Evolutionary conservation across 2,797 vertebrate species (phyloP).

Genomic region (Aulostomus chinensis): DNA sequence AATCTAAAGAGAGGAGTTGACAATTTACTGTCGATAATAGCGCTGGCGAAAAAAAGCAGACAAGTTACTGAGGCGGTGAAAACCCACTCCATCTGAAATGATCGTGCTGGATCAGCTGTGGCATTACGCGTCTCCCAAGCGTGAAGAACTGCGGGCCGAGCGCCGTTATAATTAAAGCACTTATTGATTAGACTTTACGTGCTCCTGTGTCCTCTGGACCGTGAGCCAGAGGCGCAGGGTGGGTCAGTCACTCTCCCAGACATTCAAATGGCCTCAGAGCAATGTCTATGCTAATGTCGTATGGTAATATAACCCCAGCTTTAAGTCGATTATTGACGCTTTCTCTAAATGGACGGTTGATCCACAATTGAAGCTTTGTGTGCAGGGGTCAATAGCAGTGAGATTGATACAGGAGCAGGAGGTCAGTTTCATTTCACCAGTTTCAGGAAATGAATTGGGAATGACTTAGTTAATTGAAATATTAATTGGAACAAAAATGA

Average conservation of each 20-base stretch:
- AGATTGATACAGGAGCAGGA: constrained; percentile 54
- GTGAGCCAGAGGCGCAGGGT: constrained; percentile 50
- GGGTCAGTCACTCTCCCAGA: constrained; percentile 57
- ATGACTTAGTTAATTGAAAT: constrained; percentile 68
- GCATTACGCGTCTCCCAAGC: constrained; percentile 68
- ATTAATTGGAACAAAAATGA: constrained; percentile 73
- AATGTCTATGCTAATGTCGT: constrained; percentile 73
- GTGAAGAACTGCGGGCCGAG: constrained; percentile 64
- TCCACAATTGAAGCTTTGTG: constrained; percentile 65
- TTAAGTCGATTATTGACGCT: constrained; percentile 74
- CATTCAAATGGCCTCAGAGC: constrained; percentile 57
- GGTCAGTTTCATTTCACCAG: constrained; percentile 67
- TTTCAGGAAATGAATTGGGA: constrained; percentile 62
- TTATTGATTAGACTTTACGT: constrained; percentile 76
- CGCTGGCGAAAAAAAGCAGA: constrained; percentile 47
- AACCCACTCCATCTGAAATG: constrained; percentile 67
- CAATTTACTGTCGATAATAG: constrained; percentile 70
- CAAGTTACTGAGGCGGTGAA: constrained; percentile 69
- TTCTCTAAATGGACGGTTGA: constrained; percentile 72
- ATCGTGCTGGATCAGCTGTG: constrained; percentile 77
- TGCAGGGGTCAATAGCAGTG: constrained; percentile 48
- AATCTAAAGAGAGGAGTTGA: constrained; percentile 47
- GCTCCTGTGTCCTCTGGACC: constrained; percentile 60
- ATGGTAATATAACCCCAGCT: constrained; percentile 57
- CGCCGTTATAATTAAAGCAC: constrained; percentile 72